Evolutionary conservation across 2,888 invertebrate species (phyloP), one percentile per base, ranked within the genome.

Genomic region (Ypsolopha sequella): DNA sequence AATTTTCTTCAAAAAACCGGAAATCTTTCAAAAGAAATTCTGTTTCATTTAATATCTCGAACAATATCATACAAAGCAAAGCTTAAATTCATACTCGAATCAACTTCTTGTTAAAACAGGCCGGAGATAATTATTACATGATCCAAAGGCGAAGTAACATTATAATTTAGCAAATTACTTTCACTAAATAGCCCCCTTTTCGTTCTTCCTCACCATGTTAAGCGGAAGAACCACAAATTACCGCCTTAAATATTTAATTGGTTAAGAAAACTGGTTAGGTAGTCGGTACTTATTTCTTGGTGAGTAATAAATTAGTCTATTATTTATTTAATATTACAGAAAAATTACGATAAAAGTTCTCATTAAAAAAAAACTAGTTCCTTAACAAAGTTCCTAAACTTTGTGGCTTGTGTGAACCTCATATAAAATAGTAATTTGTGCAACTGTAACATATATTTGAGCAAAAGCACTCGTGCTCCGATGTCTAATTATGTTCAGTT

Each of bases 91-190:
- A 69, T 62, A 63, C 68, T 70, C 69, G 72, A 79, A 79, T 80
- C 76, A 80, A 78, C 73, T 65, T 72, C 74, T 76, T 76, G 72
- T 77, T 80, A 78, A 79, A 77, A 64, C 67, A 73, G 70, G 73
- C 73, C 70, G 70, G 70, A 76, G 75, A 81, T 81, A 80, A 84
- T 82, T 76, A 75, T 82, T 70, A 73, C 64, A 74, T 74, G 72
- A 80, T 79, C 72, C 70, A 72, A 78, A 74, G 70, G 72, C 74
- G 71, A 72, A 75, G 73, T 78, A 78, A 80, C 75, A 76, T 77
- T 75, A 76, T 78, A 76, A 81, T 78, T 81, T 73, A 65, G 70
- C 71, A 79, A 80, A 79, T 80, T 75, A 79, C 75, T 75, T 78
- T 76, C 68, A 60, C 65, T 64, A 73, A 79, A 76, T 74, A 73